Conservation (phyloP, 2,113 vertebrate species). For the Columba janthina region DNA sequence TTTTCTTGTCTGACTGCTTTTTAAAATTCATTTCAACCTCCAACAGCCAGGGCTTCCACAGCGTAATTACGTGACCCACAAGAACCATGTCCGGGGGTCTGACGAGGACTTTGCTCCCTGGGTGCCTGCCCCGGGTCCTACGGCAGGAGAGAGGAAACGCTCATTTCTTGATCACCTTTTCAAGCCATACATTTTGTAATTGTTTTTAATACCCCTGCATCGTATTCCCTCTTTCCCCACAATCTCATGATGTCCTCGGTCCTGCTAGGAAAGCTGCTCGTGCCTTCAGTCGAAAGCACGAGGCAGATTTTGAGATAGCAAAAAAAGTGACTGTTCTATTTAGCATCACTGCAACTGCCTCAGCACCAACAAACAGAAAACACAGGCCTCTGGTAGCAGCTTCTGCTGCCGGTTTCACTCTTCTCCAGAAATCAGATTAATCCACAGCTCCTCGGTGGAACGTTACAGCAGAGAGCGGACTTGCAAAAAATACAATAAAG, state of each 20-base stretch:
- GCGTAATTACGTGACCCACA: fast-evolving
- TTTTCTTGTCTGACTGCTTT: not conserved
- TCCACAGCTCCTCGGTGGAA: not conserved
- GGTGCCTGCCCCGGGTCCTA: not conserved
- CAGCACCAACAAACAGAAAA: not conserved
- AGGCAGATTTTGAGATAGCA: not conserved
- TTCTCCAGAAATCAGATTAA: not conserved
- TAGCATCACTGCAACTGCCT: not conserved
- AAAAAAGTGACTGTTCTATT: not conserved
- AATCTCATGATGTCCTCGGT: not conserved
- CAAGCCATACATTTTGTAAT: fast-evolving
- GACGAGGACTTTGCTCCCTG: not conserved
- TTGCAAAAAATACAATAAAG: not conserved
- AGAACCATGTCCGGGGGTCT: not conserved
- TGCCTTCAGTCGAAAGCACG: fast-evolving
- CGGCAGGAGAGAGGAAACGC: not conserved
- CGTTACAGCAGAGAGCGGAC: not conserved
- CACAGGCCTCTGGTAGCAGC: not conserved
- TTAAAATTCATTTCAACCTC: not conserved
- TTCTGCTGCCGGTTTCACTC: not conserved
- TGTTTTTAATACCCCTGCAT: not conserved
- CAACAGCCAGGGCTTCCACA: not conserved
- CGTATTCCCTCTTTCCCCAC: not conserved
- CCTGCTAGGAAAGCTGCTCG: not conserved
- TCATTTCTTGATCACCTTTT: not conserved